Percentiles rank a stretch among this genome's conserved stretches.
Evolutionary conservation across 2,888 invertebrate genomes (phyloP).

Genomic region (Limnephilus marmoratus): DNA sequence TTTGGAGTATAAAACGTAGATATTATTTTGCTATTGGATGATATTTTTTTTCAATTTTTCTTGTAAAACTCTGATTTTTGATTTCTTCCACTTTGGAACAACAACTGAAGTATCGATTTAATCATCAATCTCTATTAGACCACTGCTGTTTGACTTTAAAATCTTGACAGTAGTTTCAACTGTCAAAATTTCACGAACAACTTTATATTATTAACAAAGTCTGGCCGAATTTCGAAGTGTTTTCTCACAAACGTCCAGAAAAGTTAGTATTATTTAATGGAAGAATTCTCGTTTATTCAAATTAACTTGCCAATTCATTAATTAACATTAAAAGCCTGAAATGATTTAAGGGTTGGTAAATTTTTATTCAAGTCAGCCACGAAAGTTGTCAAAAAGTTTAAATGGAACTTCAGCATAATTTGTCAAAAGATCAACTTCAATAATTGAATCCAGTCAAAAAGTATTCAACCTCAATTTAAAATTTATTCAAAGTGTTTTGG

Average conservation of each 20-base stretch:
- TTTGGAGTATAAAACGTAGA: too few relatives aligned
- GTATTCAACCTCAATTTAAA: neutral
- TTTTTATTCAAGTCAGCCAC: conserved; percentile 2
- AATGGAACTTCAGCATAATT: neutral
- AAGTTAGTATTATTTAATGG: conserved; percentile 24
- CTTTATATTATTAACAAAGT: neutral
- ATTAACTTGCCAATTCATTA: conserved; percentile 40
- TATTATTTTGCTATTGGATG: too few relatives aligned
- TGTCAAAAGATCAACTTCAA: conserved; percentile 2
- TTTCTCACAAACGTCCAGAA: conserved; percentile 2
- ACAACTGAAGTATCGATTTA: neutral
- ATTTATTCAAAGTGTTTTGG: neutral
- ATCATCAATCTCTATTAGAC: neutral
- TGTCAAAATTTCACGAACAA: neutral
- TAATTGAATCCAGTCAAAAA: conserved; percentile 2
- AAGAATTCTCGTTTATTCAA: conserved; percentile 23
- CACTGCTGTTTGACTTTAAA: neutral
- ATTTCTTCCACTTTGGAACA: too few relatives aligned
- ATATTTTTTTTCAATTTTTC: too few relatives aligned
- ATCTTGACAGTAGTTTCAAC: neutral
- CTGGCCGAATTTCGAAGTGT: neutral
- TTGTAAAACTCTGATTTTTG: too few relatives aligned
- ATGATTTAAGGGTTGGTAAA: neutral
- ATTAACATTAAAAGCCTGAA: conserved; percentile 36
- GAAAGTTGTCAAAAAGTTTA: neutral